Evolutionary conservation across 1,140 invertebrate genomes (phyloP), one percentile per base, ranked within the genome.

Genomic region (Apis florea): DNA sequence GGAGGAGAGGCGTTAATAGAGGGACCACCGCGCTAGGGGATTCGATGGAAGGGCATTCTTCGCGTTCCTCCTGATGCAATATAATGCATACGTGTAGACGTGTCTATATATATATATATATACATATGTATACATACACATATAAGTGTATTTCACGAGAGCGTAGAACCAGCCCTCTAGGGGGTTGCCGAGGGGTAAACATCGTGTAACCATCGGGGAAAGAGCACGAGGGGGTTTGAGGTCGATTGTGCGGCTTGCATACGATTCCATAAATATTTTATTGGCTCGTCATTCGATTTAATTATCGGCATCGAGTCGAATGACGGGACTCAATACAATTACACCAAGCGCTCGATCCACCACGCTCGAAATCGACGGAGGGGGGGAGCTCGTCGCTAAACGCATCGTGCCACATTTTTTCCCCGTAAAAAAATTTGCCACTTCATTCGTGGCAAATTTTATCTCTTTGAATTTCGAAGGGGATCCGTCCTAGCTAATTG

Each of bases 201-300:
- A 89, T 85, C 89, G 88, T 90, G 90, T 90, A 92, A 92, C 91
- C 91, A 86, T 90, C 86, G 78, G 88, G 91, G 89, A 89, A 82
- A 87, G 81, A 85, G 68, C 68, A 67, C 68, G 83, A 83, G 73
- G 83, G 83, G 75, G 61, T 66, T 78, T 82, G 79, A 85, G 71
- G 68, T 68, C 82, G 79, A 72, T 82, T 83, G 85, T 77, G 68
- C 70, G 73, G 69, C 69, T 76, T 72, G 82, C 88, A 90, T 89
- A 90, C 89, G 90, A 89, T 90, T 90, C 89, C 86, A 92, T 92
- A 93, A 93, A 93, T 93, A 93, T 93, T 93, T 93, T 92, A 93
- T 93, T 93, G 92, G 92, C 91, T 89, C 91, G 90, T 93, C 90
- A 90, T 91, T 90, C 89, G 89, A 91, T 88, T 93, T 93, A 90